Evolutionary conservation across 2,797 vertebrate species (phyloP), one percentile per base, ranked within the genome.

Genomic region (Argentina silus): DNA sequence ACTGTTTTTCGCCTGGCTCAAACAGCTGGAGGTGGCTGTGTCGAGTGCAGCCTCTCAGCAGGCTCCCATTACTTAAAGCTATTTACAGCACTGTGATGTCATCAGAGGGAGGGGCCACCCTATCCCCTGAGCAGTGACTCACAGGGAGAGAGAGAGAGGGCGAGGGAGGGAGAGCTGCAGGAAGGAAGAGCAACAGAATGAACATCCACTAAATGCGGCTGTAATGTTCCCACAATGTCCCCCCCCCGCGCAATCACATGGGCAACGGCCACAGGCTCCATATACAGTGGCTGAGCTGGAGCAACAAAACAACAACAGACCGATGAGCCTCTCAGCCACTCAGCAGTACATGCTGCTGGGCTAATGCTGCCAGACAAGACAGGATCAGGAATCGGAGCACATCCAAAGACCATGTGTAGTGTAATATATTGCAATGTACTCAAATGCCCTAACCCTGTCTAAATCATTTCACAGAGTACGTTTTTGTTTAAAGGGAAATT

Each of bases 81-180:
- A 93, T 92, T 92, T 88, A 81, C 62, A 78, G 86, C 80, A 57
- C 43, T 69, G 64, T 88, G 87, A 92, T 91, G 89, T 92, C 91
- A 92, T 91, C 69, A 76, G 83, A 81, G 72, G 82, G 90, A 83
- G 83, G 89, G 86, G 86, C 74, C n/a, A 59, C 78, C 78, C 70
- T 68, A 76, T 73, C 81, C 83, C 78, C 1, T 15, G 85, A 83
- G 87, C 53, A 19, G 85, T 90, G 88, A 92, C 82, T 92, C 90
- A 91, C 76, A 87, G 76, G 11, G 21, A 43, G 42, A 67, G 73
- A 63, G 65, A 70, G 77, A 27, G 75, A 77, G 83, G 66, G 62
- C 51, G 14, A 48, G 59, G 19, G 48, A 42, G 59, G 27, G 57
- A 62, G 69, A 17, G 45, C 0, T 6, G 45, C 7, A 7, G 19